Evolutionary conservation across 2,888 invertebrate genomes (phyloP).

Genomic region (Lagria hirta): DNA sequence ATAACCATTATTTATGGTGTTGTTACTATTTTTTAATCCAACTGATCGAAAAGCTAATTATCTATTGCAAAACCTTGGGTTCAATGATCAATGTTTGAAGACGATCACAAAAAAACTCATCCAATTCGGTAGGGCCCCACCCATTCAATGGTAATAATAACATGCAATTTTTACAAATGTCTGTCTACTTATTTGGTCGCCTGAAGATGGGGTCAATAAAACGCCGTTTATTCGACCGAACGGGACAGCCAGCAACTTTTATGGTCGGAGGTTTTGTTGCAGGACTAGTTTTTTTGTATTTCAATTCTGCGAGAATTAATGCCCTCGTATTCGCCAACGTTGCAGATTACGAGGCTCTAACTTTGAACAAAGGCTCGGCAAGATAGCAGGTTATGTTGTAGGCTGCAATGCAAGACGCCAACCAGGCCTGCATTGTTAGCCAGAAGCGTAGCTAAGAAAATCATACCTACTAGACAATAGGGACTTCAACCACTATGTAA

Average conservation of each 20-base stretch:
- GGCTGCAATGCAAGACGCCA: neutral
- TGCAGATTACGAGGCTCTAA: constrained; percentile 21
- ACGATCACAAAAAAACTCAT: constrained; percentile 1
- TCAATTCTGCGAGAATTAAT: constrained; percentile 20
- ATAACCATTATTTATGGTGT: constrained; percentile 23
- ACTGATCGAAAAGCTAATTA: too few relatives aligned
- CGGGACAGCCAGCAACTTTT: constrained; percentile 25
- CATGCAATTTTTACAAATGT: constrained; percentile 15
- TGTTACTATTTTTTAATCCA: constrained; percentile 18
- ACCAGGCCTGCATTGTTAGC: neutral
- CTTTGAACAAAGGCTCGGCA: too few relatives aligned
- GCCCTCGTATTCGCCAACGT: constrained; percentile 6
- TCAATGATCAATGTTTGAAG: constrained; percentile 9
- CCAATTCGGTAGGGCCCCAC: constrained; percentile 15
- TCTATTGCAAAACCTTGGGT: constrained; percentile 13
- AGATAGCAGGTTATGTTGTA: too few relatives aligned
- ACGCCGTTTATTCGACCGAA: constrained; percentile 19
- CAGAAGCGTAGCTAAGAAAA: too few relatives aligned
- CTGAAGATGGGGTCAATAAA: constrained; percentile 22
- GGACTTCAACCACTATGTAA: too few relatives aligned
- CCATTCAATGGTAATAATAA: constrained; percentile 9
- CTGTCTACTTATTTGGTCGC: constrained; percentile 11
- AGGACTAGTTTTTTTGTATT: constrained; percentile 25
- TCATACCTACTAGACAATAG: too few relatives aligned
- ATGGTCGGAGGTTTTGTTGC: constrained; percentile 23